Conservation (phyloP, 1,140 invertebrate genomes). For the Heliconius congener region DNA sequence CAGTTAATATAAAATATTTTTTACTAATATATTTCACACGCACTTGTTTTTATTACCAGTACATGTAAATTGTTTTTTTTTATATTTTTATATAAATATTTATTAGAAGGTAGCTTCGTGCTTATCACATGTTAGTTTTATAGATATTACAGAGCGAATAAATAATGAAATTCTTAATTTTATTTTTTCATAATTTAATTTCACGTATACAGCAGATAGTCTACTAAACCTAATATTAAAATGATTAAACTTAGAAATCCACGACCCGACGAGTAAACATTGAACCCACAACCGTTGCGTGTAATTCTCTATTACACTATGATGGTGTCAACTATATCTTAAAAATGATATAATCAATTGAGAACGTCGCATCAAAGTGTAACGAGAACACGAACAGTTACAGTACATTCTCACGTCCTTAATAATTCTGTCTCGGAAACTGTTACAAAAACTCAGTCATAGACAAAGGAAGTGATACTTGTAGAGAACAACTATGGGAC, state of each 20-base stretch:
- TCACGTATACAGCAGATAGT: too few relatives aligned
- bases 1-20: background rate
- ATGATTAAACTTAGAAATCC: too few relatives aligned
- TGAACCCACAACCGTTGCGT: background rate
- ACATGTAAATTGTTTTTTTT: background rate
- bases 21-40: background rate
- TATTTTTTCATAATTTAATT: too few relatives aligned
- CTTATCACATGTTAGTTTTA: background rate
- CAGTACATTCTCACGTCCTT: constrained; percentile 40
- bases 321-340: background rate
- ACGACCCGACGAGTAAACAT: background rate
- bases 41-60: background rate
- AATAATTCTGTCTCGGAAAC: constrained; percentile 38
- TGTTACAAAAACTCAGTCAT: constrained; percentile 37
- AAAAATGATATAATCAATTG: constrained; percentile 17
- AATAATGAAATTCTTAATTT: too few relatives aligned
- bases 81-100: background rate
- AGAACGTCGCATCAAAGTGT: constrained; percentile 47
- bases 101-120: background rate
- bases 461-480: constrained; percentile 53
- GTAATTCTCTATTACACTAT: background rate
- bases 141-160: too few relatives aligned
- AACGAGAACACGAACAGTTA: constrained; percentile 39
- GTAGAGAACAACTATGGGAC: constrained; percentile 64
- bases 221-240: too few relatives aligned